Percentiles rank a stretch among this genome's conserved stretches.
These are phyloP conservation scores for Mustela lutreola DNA, from an alignment of 2,113 vertebrate species.

Conservation along the genomic window DNA sequence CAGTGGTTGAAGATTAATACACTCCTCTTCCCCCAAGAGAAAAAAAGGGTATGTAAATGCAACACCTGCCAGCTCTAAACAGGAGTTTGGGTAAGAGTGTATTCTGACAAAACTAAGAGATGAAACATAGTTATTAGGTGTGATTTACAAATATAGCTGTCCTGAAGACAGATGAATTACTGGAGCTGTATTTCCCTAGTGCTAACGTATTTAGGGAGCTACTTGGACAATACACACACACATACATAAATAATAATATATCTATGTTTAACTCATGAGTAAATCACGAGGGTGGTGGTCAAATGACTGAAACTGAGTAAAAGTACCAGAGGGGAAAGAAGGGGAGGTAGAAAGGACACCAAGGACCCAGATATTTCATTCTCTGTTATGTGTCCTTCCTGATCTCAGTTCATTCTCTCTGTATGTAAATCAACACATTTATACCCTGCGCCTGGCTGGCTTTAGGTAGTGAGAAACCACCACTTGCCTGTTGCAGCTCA, in stretches of 20 bases:
- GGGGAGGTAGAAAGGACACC: background rate
- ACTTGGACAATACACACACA: background rate
- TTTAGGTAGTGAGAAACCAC: background rate
- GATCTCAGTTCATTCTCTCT: background rate
- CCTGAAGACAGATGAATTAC: background rate
- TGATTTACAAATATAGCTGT: background rate
- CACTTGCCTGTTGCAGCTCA: background rate
- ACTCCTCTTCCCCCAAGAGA: background rate
- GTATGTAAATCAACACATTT: background rate
- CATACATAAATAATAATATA: background rate
- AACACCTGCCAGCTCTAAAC: background rate
- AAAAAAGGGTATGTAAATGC: background rate
- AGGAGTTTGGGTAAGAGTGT: background rate
- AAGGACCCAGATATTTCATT: background rate
- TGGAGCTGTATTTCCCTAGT: background rate
- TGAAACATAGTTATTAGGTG: background rate
- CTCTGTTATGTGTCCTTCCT: background rate
- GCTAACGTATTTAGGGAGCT: background rate
- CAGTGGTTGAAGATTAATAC: background rate
- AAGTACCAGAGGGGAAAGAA: background rate
- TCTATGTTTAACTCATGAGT: constrained; percentile 7
- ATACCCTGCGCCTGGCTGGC: background rate
- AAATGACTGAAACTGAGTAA: background rate
- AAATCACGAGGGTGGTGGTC: background rate
- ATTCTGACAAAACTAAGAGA: background rate